These are phyloP conservation scores for Tanypteryx hageni DNA, from an alignment of 2,888 invertebrate genomes.

Conservation along the genomic window DNA sequence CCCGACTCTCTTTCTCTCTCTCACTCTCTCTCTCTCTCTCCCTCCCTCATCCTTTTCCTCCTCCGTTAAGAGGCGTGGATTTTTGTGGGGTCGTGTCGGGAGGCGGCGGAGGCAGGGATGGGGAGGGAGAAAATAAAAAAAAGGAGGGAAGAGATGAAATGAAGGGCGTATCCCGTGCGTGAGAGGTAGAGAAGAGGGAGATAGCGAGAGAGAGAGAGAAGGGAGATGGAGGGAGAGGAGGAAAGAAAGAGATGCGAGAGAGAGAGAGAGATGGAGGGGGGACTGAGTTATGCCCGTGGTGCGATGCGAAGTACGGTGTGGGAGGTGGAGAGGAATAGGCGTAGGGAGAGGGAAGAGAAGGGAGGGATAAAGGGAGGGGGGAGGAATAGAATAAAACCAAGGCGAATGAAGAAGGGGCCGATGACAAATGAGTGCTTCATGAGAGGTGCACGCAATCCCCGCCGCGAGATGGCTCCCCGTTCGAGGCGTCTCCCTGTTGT, in stretches of 20 bases:
- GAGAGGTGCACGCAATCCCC: conserved; percentile 33
- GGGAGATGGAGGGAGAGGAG: background rate
- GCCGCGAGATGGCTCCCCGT: conserved; percentile 52
- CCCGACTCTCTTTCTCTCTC: background rate
- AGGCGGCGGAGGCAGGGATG: background rate
- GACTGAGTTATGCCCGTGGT: conserved; percentile 45
- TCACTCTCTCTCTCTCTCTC: background rate
- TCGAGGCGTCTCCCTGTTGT: conserved; percentile 25
- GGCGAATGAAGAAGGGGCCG: conserved; percentile 40
- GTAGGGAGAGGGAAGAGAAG: background rate
- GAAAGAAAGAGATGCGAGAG: conserved; percentile 10
- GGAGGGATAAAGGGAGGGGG: background rate
- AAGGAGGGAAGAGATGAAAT: background rate
- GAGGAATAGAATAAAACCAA: background rate
- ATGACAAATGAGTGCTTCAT: conserved; percentile 54
- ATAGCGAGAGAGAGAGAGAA: background rate
- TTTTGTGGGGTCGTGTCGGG: background rate
- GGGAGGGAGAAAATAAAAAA: background rate
- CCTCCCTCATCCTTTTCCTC: too few species aligned
- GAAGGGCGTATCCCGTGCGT: conserved; percentile 43
- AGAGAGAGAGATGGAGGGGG: conserved; percentile 2
- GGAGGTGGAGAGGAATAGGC: background rate
- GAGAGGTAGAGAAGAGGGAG: background rate
- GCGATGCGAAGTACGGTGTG: conserved; percentile 38
- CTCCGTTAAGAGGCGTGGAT: background rate